phyloP scores from a whole-genome alignment of 2,888 invertebrate species.

The Cynaeus angustus region DNA sequence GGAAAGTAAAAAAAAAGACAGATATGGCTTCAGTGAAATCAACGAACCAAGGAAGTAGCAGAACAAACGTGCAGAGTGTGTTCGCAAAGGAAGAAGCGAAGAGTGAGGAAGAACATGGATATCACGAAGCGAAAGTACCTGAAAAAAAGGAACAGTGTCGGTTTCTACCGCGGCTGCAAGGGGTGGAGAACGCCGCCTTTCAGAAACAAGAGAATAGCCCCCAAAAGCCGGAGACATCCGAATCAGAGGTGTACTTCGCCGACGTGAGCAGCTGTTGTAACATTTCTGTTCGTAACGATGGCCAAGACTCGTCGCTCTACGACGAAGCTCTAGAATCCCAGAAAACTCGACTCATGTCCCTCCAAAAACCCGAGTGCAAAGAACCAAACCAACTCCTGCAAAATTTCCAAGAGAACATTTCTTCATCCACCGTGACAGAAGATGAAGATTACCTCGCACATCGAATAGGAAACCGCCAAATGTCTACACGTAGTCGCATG shows the following conservation, averaged over 20 bases:
- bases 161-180: constrained; percentile 75
- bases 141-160: constrained; percentile 65
- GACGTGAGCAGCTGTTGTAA: constrained; percentile 91
- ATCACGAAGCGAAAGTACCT: constrained; percentile 65
- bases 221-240: constrained; percentile 77
- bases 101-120: constrained; percentile 68
- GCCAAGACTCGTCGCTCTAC: constrained; percentile 76
- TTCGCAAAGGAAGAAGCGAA: constrained; percentile 63
- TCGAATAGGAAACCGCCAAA: constrained; percentile 75
- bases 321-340: constrained; percentile 73
- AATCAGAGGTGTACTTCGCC: constrained; percentile 90
- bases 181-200: constrained; percentile 85
- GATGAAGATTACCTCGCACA: constrained; percentile 77
- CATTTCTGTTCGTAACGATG: constrained; percentile 77
- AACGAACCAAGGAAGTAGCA: constrained; percentile 61
- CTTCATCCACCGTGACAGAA: constrained; percentile 64
- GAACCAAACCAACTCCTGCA: constrained; percentile 58
- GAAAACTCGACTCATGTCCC: constrained; percentile 65
- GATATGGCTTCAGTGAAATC: constrained; percentile 72
- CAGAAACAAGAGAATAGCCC: constrained; percentile 80
- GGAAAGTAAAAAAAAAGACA: constrained; percentile 75
- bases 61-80: constrained; percentile 72
- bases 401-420: constrained; percentile 65
- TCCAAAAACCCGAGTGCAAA: constrained; percentile 70
- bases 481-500: constrained; percentile 76